Percentiles rank a stretch among this genome's conserved stretches.
phyloP scores from a whole-genome alignment of 2,888 invertebrate genomes.

The Nomada ruficornis region DNA sequence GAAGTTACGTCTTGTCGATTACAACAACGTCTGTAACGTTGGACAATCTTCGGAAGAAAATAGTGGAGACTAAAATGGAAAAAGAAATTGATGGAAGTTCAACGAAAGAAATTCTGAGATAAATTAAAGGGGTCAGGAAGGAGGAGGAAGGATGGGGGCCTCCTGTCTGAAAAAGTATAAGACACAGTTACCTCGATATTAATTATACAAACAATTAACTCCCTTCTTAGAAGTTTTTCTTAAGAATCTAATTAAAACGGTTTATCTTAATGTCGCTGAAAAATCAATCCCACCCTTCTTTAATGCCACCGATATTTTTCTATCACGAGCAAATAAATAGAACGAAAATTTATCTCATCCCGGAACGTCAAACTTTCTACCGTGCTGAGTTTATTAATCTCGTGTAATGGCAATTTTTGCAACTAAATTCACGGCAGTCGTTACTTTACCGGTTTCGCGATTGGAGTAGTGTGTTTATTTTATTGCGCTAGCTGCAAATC shows the following conservation, averaged over 20 bases:
- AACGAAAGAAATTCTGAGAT: slow-evolving; percentile 11
- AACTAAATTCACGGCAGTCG: no score
- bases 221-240: not conserved
- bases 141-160: no score
- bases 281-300: not conserved
- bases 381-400: no score
- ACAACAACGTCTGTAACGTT: slow-evolving; percentile 3
- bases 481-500: no score
- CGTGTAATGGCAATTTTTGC: no score
- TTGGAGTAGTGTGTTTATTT: no score
- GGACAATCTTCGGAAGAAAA: not conserved
- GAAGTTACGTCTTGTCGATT: slow-evolving; percentile 13
- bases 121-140: not conserved
- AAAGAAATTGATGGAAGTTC: slow-evolving; percentile 8
- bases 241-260: slow-evolving; percentile 12
- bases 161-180: not conserved
- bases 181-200: slow-evolving; percentile 3
- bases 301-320: not conserved
- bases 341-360: not conserved
- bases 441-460: no score
- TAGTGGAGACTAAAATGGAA: not conserved
- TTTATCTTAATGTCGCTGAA: slow-evolving; percentile 9
- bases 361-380: no score
- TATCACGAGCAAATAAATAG: no score
- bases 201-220: slow-evolving; percentile 24